phyloP scores from a whole-genome alignment of 2,113 vertebrate species.

The Mixornis gularis region DNA sequence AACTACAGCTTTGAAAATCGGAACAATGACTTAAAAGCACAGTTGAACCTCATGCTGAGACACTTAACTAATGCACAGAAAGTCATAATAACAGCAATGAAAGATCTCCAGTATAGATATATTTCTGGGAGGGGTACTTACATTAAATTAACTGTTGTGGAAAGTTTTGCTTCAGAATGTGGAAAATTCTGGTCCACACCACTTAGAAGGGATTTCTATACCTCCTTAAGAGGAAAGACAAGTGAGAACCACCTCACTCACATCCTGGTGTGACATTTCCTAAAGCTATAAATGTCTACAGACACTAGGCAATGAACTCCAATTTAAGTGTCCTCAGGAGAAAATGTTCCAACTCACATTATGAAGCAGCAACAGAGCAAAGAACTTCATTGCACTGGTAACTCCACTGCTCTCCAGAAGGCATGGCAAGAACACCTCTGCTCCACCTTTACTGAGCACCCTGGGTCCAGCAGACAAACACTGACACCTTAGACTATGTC shows the following conservation, averaged over 20 bases:
- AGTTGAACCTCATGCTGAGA: not conserved
- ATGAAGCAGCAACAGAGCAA: not conserved
- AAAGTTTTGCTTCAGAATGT: not conserved
- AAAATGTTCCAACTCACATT: not conserved
- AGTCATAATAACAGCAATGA: not conserved
- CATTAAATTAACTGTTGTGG: not conserved
- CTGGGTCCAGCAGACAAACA: not conserved
- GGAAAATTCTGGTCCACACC: not conserved
- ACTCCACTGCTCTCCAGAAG: not conserved
- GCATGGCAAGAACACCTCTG: not conserved
- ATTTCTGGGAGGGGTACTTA: not conserved
- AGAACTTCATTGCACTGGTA: not conserved
- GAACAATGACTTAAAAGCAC: conserved; percentile 18
- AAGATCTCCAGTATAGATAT: not conserved
- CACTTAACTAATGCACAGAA: not conserved
- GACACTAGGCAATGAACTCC: not conserved
- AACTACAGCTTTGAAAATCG: conserved; percentile 16
- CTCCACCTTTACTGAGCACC: not conserved
- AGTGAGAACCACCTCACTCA: not conserved
- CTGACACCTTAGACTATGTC: not conserved
- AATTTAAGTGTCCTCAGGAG: not conserved
- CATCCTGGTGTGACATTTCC: not conserved
- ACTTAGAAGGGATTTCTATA: not conserved
- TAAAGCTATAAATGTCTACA: not conserved
- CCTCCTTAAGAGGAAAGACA: not conserved